A percentile compares a stretch with the other conserved stretches of the same genome.
These are phyloP conservation scores for Eupsittula cactorum DNA, from an alignment of 2,113 vertebrate species.

Conservation along the genomic window DNA sequence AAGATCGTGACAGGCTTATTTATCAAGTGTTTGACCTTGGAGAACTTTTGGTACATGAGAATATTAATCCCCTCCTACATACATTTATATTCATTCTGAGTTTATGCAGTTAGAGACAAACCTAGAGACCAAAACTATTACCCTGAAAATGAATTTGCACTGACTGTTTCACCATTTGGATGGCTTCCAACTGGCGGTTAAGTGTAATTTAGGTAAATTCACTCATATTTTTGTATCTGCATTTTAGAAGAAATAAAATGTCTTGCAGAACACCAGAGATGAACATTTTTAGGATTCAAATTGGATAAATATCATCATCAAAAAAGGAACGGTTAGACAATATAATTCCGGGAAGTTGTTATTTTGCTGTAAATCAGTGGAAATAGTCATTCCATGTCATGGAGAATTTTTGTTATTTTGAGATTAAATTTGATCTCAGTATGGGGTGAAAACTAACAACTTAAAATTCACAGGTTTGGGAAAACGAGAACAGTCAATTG, in stretches of 20 bases:
- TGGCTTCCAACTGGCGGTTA: neutral
- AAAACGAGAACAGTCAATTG: neutral
- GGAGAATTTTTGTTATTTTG: neutral
- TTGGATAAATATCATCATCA: rapidly evolving
- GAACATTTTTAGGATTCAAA: neutral
- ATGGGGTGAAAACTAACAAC: neutral
- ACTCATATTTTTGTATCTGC: neutral
- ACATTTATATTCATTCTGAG: neutral
- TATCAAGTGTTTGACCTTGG: neutral
- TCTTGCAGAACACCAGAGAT: neutral
- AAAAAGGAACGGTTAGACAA: neutral
- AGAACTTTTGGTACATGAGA: neutral
- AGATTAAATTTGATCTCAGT: neutral
- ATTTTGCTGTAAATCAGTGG: neutral
- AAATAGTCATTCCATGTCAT: rapidly evolving
- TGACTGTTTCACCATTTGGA: neutral
- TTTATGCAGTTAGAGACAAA: neutral
- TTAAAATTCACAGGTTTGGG: neutral
- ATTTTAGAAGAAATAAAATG: neutral
- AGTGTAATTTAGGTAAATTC: neutral
- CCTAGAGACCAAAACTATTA: neutral
- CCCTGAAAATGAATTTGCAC: neutral
- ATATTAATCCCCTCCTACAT: neutral
- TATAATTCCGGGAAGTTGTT: neutral
- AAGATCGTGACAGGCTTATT: neutral